Conservation (phyloP, 2,888 invertebrate genomes). For the Dendrolimus pini region DNA sequence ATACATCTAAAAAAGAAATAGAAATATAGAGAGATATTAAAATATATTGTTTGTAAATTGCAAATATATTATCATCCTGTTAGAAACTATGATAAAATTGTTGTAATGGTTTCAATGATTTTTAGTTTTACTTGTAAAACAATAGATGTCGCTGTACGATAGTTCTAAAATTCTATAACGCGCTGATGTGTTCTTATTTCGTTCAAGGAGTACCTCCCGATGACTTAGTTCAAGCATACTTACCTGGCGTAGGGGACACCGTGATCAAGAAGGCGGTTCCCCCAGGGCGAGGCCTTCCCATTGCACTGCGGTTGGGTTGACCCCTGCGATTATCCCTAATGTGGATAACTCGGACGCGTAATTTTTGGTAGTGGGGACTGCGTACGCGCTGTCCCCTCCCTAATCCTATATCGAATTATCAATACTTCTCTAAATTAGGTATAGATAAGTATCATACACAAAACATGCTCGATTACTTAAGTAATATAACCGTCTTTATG, state of each 20-base stretch:
- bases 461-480: no score
- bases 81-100: no score
- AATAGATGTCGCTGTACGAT: conserved; percentile 1
- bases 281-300: conserved; percentile 39
- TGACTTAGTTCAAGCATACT: conserved; percentile 21
- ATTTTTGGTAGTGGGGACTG: conserved; percentile 46
- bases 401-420: no score
- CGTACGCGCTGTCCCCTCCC: conserved; percentile 38
- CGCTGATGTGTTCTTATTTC: conserved; percentile 21
- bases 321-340: conserved; percentile 44
- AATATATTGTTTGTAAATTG: no score
- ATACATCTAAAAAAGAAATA: no score
- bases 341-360: conserved; percentile 43
- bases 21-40: no score
- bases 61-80: no score
- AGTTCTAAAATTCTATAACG: conserved; percentile 11
- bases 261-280: conserved; percentile 44
- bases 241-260: conserved; percentile 46
- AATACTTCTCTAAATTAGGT: no score
- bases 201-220: conserved; percentile 8
- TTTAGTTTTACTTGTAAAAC: background rate
- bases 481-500: no score
- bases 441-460: no score
- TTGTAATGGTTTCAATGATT: no score
- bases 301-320: conserved; percentile 45